Percentiles rank a stretch among this genome's conserved stretches.
These are phyloP conservation scores for Hydractinia echinata DNA, from an alignment of 30 jellyfish, hydroid and myxozoan genomes.

Conservation along the genomic window DNA sequence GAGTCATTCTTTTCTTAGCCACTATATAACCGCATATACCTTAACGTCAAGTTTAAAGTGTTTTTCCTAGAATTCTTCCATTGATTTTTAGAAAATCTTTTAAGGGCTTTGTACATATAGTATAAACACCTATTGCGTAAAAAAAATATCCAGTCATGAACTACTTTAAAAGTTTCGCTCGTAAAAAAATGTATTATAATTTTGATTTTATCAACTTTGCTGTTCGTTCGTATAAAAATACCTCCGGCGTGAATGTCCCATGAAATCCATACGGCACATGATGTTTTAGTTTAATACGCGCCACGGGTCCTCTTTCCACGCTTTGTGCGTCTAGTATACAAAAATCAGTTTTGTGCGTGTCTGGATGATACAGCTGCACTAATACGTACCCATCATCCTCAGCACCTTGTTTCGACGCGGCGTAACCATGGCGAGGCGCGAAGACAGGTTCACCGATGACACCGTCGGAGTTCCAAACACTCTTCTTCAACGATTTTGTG, in stretches of 20 bases:
- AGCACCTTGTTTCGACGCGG: constrained; percentile 65
- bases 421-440: constrained; percentile 94
- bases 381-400: constrained; percentile 94
- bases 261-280: constrained; percentile 97
- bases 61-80: too few relatives aligned
- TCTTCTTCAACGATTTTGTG: not conserved
- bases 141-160: too few relatives aligned
- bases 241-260: constrained; percentile 95
- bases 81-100: too few relatives aligned
- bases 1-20: too few relatives aligned
- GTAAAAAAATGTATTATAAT: not conserved
- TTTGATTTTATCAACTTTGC: constrained; percentile 19
- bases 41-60: too few relatives aligned
- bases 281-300: constrained; percentile 75
- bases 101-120: too few relatives aligned
- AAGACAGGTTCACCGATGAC: constrained; percentile 89
- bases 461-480: constrained; percentile 96
- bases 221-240: constrained; percentile 45
- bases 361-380: constrained; percentile 85
- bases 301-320: constrained; percentile 77
- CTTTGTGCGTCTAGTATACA: constrained; percentile 87
- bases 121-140: too few relatives aligned
- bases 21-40: too few relatives aligned
- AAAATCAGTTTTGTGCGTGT: constrained; percentile 63
- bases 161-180: too few relatives aligned